Conservation (phyloP, 2,797 vertebrate genomes). For the Neosalanx taihuensis region DNA sequence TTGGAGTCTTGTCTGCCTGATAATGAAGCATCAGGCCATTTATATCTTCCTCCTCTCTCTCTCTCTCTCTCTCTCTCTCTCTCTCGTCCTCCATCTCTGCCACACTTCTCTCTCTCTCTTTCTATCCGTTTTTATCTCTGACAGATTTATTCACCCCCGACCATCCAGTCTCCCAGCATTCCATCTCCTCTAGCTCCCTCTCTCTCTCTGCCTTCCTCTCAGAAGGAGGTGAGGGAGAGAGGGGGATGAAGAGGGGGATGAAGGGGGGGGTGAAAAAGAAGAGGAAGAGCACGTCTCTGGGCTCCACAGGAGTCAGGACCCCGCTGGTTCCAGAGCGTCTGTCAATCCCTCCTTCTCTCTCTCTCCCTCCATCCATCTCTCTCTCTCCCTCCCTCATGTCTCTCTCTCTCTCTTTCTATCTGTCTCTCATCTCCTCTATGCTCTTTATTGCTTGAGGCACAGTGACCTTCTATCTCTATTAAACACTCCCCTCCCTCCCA, state of each 20-base stretch:
- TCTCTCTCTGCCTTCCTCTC: neutral
- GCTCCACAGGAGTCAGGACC: no score
- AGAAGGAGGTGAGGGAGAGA: no score
- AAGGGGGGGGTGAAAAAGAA: no score
- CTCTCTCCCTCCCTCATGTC: neutral
- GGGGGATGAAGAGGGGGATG: conserved; percentile 14
- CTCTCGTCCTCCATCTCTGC: conserved; percentile 5
- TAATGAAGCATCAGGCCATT: neutral
- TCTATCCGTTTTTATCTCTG: neutral
- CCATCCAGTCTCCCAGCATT: no score
- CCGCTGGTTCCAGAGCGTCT: no score
- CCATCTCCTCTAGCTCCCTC: neutral
- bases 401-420: neutral
- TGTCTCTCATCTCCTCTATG: neutral
- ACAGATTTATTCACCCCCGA: no score
- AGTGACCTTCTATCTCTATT: no score
- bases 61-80: conserved; percentile 13
- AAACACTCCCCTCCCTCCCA: neutral
- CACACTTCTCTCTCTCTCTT: conserved; percentile 6
- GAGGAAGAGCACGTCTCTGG: no score
- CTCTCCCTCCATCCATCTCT: conserved; percentile 5
- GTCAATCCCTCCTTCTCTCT: neutral
- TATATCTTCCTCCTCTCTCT: conserved; percentile 23
- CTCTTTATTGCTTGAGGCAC: no score
- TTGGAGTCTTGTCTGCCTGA: neutral